These are phyloP conservation scores for Acromyrmex charruanus DNA, from an alignment of 1,140 invertebrate species.

Conservation along the genomic window DNA sequence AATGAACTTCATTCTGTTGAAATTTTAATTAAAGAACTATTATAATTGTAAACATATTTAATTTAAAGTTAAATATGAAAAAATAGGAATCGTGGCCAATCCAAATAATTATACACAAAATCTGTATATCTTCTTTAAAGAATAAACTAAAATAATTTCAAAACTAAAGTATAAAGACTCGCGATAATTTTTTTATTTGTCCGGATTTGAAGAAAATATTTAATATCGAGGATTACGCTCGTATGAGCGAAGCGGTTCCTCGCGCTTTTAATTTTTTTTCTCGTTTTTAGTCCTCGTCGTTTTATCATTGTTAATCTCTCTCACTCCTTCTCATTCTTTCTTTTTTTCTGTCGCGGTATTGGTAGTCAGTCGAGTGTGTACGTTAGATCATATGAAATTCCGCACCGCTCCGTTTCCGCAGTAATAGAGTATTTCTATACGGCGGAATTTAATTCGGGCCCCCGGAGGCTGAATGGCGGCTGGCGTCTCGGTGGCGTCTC, in stretches of 20 bases:
- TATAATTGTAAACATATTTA: background rate
- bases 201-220: conserved; percentile 22
- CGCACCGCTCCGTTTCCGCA: conserved; percentile 40
- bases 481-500: conserved; percentile 55
- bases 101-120: background rate
- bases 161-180: conserved; percentile 15
- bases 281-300: background rate
- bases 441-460: conserved; percentile 64
- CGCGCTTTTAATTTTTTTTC: conserved; percentile 44
- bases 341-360: conserved; percentile 36
- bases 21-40: background rate
- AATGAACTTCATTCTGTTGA: background rate
- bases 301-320: conserved; percentile 29
- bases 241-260: background rate
- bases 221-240: conserved; percentile 33
- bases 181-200: conserved; percentile 26
- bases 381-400: conserved; percentile 61
- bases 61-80: background rate
- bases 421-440: conserved; percentile 64
- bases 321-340: background rate
- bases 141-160: background rate
- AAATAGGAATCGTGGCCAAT: background rate
- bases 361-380: conserved; percentile 53
- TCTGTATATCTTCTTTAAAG: background rate
- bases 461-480: conserved; percentile 34